Conservation (phyloP, 2,113 vertebrate species). For the Dipodomys merriami region DNA sequence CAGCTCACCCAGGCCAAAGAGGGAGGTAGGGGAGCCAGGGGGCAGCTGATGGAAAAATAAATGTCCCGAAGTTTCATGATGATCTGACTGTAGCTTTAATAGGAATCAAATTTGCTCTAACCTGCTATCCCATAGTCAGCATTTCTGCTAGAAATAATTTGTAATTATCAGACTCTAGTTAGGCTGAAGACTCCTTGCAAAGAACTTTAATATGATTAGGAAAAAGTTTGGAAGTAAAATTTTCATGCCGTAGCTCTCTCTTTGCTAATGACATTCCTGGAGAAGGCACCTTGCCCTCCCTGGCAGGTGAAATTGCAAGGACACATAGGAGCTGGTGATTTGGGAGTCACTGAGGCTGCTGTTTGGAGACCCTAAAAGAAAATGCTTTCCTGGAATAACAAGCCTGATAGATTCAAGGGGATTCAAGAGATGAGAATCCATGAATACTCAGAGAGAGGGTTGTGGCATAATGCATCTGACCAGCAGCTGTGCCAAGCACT, state of each 20-base stretch:
- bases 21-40: conserved; percentile 38
- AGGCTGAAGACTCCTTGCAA: conserved; percentile 77
- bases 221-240: conserved; percentile 78
- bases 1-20: conserved; percentile 69
- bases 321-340: background rate
- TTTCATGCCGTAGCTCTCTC: conserved; percentile 68
- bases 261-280: conserved; percentile 66
- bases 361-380: background rate
- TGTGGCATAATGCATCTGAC: background rate
- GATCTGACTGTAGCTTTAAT: conserved; percentile 64
- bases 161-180: conserved; percentile 82
- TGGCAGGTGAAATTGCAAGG: conserved; percentile 61
- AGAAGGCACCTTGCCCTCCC: conserved; percentile 67
- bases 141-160: conserved; percentile 84
- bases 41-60: conserved; percentile 74
- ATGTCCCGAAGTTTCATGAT: conserved; percentile 66
- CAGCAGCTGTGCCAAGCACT: background rate
- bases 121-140: conserved; percentile 67
- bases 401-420: conserved; percentile 8
- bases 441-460: background rate
- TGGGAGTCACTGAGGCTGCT: conserved; percentile 10
- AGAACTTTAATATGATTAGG: conserved; percentile 80
- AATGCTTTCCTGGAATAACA: conserved; percentile 53
- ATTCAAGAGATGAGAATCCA: conserved; percentile 49
- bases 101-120: conserved; percentile 77